Base-by-base conservation (phyloP, 1,140 invertebrate species). In the Ylistrum balloti region DNA sequence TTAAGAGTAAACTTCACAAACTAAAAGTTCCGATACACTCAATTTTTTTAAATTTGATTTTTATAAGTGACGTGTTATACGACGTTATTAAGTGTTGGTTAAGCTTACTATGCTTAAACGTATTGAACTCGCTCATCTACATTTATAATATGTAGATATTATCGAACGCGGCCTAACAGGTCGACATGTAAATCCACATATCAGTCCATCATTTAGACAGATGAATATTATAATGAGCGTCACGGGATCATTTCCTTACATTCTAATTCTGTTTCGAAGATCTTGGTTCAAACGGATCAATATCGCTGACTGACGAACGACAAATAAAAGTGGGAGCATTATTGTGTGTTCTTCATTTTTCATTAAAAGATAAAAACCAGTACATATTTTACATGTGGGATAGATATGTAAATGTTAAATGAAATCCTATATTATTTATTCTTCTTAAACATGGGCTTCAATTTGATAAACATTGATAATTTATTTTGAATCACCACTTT, bases 131-230 rank as follows among this genome's bases (percentile, higher is more conserved):
- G n/a, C n/a, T 74, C 56, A 74, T 74, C 56, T 74, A 28, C 56
- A 74, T 28, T 74, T 74, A n/a, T 74, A 74, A 74, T 74, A 74
- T 74, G 22, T n/a, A 74, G 56, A 74, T 74, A 74, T 74, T 74
- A 74, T 74, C 56, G n/a, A 74, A 74, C n/a, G n/a, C 28, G 56
- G n/a, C n/a, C 9, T 74, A 74, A 74, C 56, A 74, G 28, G 56
- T 74, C 56, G 56, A 28, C 56, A 74, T n/a, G 28, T n/a, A 17
- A 74, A 74, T 74, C 56, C 28, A 74, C 56, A 74, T 74, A 74
- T 74, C 56, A 28, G 22, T 74, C 56, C 56, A 74, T 74, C 56
- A 74, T 74, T 74, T 74, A n/a, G 56, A 74, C 56, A 74, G 56
- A 74, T 74, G 56, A 74, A 74, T 74, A 74, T 74, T 74, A 28